Evolutionary conservation across 1,140 invertebrate species (phyloP).

Genomic region (Zaprionus lachaisei): DNA sequence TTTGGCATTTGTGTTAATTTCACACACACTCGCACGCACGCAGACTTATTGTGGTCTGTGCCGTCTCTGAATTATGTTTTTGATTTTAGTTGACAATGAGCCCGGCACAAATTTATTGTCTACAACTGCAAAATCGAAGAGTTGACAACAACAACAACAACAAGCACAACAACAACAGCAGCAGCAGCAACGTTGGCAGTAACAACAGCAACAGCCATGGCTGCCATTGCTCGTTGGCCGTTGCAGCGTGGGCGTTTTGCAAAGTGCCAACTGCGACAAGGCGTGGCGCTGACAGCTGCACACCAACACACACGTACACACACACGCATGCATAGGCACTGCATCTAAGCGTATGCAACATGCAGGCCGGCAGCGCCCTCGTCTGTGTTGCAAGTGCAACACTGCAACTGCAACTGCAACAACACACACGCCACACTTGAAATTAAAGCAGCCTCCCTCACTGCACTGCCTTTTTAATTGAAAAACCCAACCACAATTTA

Average conservation of each 20-base stretch:
- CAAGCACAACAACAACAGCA: constrained; percentile 6
- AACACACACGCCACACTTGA: constrained; percentile 8
- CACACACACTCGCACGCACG: constrained; percentile 44
- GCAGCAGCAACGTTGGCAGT: constrained; percentile 14
- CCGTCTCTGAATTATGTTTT: constrained; percentile 82
- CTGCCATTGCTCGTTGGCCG: constrained; percentile 9
- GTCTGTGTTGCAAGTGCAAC: constrained; percentile 12
- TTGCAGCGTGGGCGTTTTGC: constrained; percentile 73
- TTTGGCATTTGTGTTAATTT: constrained; percentile 83
- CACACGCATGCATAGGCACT: constrained; percentile 20
- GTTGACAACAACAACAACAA: constrained; percentile 60
- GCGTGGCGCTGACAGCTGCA: constrained; percentile 79
- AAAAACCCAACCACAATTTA: constrained; percentile 1
- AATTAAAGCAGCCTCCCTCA: constrained; percentile 22
- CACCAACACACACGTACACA: constrained; percentile 44
- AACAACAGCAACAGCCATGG: constrained; percentile 3
- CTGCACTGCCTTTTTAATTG: constrained; percentile 8
- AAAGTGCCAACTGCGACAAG: constrained; percentile 72
- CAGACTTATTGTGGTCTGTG: constrained; percentile 55
- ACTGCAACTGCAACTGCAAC: constrained; percentile 1
- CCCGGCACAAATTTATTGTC: constrained; percentile 81
- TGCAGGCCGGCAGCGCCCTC: constrained; percentile 8
- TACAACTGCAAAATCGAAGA: constrained; percentile 80
- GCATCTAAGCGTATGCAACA: constrained; percentile 60
- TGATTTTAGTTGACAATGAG: constrained; percentile 84